phyloP scores from a whole-genome alignment of 2,888 invertebrate genomes.

The Myopa tessellatipennis region DNA sequence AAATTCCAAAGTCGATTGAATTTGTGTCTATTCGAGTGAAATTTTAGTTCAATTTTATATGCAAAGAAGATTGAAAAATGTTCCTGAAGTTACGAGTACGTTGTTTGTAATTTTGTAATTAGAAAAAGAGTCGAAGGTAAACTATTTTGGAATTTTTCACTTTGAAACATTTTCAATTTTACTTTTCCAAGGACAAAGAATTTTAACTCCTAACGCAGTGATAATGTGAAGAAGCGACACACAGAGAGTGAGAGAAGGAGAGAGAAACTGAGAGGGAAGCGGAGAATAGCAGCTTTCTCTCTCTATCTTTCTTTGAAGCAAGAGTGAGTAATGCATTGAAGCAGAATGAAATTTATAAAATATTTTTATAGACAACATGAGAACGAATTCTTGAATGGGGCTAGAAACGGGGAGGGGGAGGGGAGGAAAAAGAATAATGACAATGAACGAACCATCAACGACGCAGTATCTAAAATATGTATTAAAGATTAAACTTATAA shows the following conservation, averaged over 20 bases:
- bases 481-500: no score
- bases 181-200: conserved; percentile 3
- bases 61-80: neutral
- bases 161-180: conserved; percentile 38
- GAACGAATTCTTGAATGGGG: neutral
- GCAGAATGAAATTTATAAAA: conserved; percentile 8
- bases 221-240: neutral
- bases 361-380: neutral
- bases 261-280: neutral
- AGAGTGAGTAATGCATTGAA: neutral
- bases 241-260: neutral
- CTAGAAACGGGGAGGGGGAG: neutral
- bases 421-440: neutral
- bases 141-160: conserved; percentile 43
- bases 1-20: conserved; percentile 54
- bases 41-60: conserved; percentile 38
- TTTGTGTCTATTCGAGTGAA: conserved; percentile 54
- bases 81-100: neutral
- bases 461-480: no score
- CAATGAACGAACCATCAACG: no score
- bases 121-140: conserved; percentile 43
- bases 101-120: conserved; percentile 43
- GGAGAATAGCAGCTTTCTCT: neutral
- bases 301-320: no score
- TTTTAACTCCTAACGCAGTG: neutral